Evolutionary conservation across 2,888 invertebrate species (phyloP).

Genomic region (Saturnia pavonia): DNA sequence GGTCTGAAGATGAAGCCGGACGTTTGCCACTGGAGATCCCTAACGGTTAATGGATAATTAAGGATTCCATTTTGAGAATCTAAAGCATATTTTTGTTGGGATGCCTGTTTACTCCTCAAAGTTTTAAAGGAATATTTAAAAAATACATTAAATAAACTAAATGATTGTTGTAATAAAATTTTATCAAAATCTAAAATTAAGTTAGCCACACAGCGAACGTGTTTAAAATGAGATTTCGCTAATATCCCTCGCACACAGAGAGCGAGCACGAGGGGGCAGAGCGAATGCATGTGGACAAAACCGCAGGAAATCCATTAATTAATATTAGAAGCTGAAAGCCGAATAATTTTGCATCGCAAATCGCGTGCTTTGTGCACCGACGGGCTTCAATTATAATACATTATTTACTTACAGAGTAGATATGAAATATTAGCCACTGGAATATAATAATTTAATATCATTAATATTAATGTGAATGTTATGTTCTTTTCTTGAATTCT

Average conservation of each 20-base stretch:
- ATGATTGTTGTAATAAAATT: no score
- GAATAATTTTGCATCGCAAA: conserved; percentile 18
- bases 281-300: background rate
- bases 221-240: background rate
- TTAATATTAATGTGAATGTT: no score
- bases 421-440: background rate
- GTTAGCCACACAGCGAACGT: background rate
- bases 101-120: no score
- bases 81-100: no score
- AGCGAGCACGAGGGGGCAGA: background rate
- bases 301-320: conserved; percentile 7
- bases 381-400: background rate
- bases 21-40: no score
- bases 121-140: no score
- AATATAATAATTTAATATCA: background rate
- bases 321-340: conserved; percentile 10
- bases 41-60: no score
- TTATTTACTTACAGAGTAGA: background rate
- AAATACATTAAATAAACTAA: no score
- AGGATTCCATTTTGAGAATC: no score
- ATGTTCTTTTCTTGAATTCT: background rate
- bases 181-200: background rate
- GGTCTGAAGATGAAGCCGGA: no score
- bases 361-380: conserved; percentile 9
- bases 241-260: background rate